These are phyloP conservation scores for Galleria mellonella DNA, from an alignment of 1,140 invertebrate genomes.

Conservation along the genomic window DNA sequence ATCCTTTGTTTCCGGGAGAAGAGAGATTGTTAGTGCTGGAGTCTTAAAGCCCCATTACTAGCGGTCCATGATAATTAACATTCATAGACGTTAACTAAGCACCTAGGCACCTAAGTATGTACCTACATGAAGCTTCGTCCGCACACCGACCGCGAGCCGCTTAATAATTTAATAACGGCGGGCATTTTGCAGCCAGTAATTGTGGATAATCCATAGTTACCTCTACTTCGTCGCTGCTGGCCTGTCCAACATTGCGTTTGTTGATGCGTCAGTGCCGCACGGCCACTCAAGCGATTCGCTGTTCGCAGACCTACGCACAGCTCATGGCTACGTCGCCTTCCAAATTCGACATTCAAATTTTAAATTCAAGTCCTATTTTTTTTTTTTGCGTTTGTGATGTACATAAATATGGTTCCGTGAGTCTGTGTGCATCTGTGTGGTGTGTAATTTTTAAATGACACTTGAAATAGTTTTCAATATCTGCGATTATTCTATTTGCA, in stretches of 20 bases:
- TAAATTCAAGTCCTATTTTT: background rate
- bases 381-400: background rate
- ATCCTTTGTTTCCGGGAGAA: too few species aligned
- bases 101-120: too few species aligned
- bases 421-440: constrained; percentile 20
- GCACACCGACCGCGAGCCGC: constrained; percentile 12
- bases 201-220: constrained; percentile 50
- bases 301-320: constrained; percentile 8
- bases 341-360: constrained; percentile 4
- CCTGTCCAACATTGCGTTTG: constrained; percentile 32
- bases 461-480: constrained; percentile 10
- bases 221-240: constrained; percentile 20
- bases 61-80: too few species aligned
- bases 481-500: constrained; percentile 32
- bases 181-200: constrained; percentile 40
- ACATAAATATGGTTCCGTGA: constrained; percentile 12
- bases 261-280: constrained; percentile 55
- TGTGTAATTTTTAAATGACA: constrained; percentile 19
- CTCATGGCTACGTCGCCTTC: constrained; percentile 4
- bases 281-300: constrained; percentile 32
- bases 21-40: too few species aligned
- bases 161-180: constrained; percentile 61
- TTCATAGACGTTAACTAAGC: too few species aligned
- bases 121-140: too few species aligned
- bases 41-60: too few species aligned